phyloP scores from a whole-genome alignment of 2,113 vertebrate genomes.

The Glaucidium brasilianum region DNA sequence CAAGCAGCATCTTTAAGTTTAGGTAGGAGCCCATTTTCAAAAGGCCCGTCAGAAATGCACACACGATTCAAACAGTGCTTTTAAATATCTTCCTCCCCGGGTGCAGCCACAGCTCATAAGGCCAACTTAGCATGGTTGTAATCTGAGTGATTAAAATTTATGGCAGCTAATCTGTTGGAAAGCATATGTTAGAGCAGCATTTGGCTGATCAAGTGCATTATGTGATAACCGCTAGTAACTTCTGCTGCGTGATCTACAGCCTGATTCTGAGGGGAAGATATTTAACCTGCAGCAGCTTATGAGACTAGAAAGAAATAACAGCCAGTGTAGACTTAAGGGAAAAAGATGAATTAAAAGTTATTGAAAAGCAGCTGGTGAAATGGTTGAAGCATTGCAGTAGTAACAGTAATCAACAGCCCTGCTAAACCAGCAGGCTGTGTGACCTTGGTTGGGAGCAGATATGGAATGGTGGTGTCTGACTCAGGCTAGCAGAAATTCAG shows the following conservation, averaged over 20 bases:
- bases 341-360: background rate
- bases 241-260: background rate
- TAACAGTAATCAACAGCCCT: background rate
- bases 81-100: background rate
- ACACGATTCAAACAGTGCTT: background rate
- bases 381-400: background rate
- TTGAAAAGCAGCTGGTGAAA: background rate
- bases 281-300: background rate
- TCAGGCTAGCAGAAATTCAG: background rate
- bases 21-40: background rate
- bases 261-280: background rate
- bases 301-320: background rate
- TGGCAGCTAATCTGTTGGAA: background rate
- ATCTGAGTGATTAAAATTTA: background rate
- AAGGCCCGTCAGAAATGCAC: background rate
- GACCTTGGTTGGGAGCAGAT: background rate
- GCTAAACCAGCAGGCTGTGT: fast-evolving
- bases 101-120: background rate
- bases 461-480: background rate
- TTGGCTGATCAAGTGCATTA: background rate
- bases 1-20: background rate
- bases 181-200: background rate
- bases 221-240: background rate
- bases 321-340: background rate
- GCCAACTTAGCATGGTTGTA: background rate